phyloP scores from a whole-genome alignment of 37 sponge, comb jelly and placozoan genomes.

The Halisarca cf. caerulea region DNA sequence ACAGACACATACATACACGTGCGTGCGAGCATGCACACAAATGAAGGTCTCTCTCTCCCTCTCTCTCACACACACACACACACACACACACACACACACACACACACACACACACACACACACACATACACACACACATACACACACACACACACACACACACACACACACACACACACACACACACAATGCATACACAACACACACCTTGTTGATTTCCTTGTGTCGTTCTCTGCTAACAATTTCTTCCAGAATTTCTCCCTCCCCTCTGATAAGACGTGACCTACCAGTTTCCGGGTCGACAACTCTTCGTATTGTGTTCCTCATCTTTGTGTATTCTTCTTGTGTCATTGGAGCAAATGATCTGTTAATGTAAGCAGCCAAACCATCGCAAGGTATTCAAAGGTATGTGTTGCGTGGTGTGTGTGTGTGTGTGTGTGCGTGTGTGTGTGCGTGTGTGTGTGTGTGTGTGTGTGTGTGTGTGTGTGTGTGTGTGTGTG shows the following conservation, averaged over 20 bases:
- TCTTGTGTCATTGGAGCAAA: constrained; percentile 83
- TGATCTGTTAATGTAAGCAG: neutral
- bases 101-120: neutral
- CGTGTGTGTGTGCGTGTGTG: neutral
- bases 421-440: neutral
- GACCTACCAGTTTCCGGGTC: constrained; percentile 90
- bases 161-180: constrained; percentile 24
- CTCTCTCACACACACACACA: constrained; percentile 7
- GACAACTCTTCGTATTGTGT: constrained; percentile 68
- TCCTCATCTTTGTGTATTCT: constrained; percentile 78
- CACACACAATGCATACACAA: neutral
- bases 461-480: neutral
- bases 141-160: constrained; percentile 24
- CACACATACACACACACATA: neutral
- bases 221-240: constrained; percentile 84
- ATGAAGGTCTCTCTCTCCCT: too few species aligned
- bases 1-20: neutral
- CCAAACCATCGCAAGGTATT: too few species aligned
- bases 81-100: neutral
- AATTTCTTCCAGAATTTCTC: constrained; percentile 91
- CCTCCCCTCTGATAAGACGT: constrained; percentile 84
- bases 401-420: too few species aligned
- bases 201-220: constrained; percentile 78
- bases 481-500: constrained; percentile 1
- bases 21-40: neutral